These are phyloP conservation scores for Augochlora pura DNA, from an alignment of 1,140 invertebrate species.

Conservation along the genomic window DNA sequence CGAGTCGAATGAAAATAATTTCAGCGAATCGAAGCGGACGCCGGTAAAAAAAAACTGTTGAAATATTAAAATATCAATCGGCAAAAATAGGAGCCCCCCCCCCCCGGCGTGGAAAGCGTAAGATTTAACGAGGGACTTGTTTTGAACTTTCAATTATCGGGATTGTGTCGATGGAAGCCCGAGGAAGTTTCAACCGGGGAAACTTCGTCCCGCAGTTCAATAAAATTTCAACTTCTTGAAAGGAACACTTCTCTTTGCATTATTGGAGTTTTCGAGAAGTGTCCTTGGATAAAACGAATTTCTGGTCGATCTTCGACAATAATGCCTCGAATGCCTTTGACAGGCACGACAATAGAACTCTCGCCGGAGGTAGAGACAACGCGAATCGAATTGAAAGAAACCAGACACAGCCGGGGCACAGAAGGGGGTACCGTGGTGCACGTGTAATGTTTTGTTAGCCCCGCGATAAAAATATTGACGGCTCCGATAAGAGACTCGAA, in stretches of 20 bases:
- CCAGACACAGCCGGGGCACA: neutral
- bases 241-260: neutral
- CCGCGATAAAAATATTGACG: neutral
- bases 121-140: neutral
- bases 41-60: too few species aligned
- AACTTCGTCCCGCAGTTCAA: neutral
- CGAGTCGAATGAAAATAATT: too few species aligned
- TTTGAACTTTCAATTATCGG: slow-evolving; percentile 1
- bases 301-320: slow-evolving; percentile 44
- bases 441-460: neutral
- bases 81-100: too few species aligned
- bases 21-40: too few species aligned
- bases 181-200: neutral
- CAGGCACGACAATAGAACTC: slow-evolving; percentile 47
- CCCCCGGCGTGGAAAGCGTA: too few species aligned
- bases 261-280: neutral
- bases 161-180: neutral
- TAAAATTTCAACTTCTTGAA: slow-evolving; percentile 8
- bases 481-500: neutral
- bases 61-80: too few species aligned
- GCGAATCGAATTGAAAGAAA: slow-evolving; percentile 38
- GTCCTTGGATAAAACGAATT: slow-evolving; percentile 21
- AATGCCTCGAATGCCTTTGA: slow-evolving; percentile 50
- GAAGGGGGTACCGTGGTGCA: neutral
- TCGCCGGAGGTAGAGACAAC: slow-evolving; percentile 35